Base-by-base conservation (phyloP, 2,888 invertebrate genomes). In the Apodemia mormo region DNA sequence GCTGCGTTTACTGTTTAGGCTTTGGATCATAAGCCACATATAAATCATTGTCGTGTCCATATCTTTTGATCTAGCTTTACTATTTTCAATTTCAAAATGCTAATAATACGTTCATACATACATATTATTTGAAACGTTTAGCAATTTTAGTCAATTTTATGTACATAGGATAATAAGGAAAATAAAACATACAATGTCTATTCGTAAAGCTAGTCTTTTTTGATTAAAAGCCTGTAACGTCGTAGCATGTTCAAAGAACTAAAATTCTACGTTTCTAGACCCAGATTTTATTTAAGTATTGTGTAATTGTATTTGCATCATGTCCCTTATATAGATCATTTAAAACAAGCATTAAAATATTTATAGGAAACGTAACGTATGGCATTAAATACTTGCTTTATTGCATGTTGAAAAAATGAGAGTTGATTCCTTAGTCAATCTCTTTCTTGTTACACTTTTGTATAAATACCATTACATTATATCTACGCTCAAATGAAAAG, bases 111-210 rank as follows among this genome's bases (percentile, higher is more conserved):
- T 78, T 67, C 77, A 72, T 78, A 78, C 68, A 68, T 75, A 73
- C 66, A 70, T 70, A 76, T 74, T 56, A 70, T 82, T 85, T 83
- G 78, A 80, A 85, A 86, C 79, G 78, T 83, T 86, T 87, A 87
- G 86, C 85, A 88, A 89, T 87, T 86, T 86, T 81, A 74, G 91
- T 91, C 89, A 91, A 91, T 90, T 91, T 88, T 86, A 85, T 89
- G 86, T 88, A 85, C 77, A 81, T 88, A 86, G 85, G 79, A 79
- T 86, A 85, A 84, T 80, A 83, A 81, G 79, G 83, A 85, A 84
- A 84, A 81, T 85, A 82, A 82, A 82, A 84, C 65, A 58, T 87
- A 84, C 78, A 84, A 75, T 80, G 77, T 81, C 76, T 80, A 73
- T 71, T 33, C 61, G 33, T 61, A 61, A 61, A 61, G 61, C 33